Evolutionary conservation across 2,797 vertebrate species (phyloP).

Genomic region (Rhinichthys osculus): DNA sequence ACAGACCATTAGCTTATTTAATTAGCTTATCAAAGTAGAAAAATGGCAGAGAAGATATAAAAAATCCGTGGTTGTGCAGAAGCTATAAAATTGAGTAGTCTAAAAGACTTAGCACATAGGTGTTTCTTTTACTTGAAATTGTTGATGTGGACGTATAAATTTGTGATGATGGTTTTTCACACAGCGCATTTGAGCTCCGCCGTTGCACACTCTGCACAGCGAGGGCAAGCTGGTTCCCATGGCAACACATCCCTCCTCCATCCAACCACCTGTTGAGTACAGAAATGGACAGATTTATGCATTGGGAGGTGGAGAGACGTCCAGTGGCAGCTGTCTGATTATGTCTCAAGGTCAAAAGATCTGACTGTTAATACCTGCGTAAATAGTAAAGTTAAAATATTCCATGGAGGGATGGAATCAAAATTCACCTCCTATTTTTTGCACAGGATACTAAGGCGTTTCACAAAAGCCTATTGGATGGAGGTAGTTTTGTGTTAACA

Average conservation of each 20-base stretch:
- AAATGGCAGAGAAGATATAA: neutral
- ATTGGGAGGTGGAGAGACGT: slow-evolving; percentile 53
- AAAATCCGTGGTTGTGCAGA: neutral
- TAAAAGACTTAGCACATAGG: neutral
- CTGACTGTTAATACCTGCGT: slow-evolving; percentile 15
- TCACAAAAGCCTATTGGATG: neutral
- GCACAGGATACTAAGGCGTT: neutral
- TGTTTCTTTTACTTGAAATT: neutral
- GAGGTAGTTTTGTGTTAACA: neutral
- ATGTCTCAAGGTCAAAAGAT: slow-evolving; percentile 52
- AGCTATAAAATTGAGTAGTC: neutral
- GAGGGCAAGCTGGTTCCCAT: slow-evolving; percentile 73
- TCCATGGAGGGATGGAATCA: neutral
- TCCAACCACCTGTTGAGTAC: slow-evolving; percentile 80
- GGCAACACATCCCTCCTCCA: slow-evolving; percentile 75
- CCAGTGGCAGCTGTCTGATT: slow-evolving; percentile 61
- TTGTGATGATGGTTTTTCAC: slow-evolving; percentile 23
- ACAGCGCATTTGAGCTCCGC: slow-evolving; percentile 28
- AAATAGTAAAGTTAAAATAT: slow-evolving; percentile 4
- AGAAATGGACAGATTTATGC: slow-evolving; percentile 71
- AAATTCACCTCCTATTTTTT: neutral
- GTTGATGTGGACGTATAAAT: slow-evolving; percentile 8
- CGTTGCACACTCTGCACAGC: slow-evolving; percentile 54
- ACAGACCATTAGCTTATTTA: slow-evolving; percentile 20
- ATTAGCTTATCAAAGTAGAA: slow-evolving; percentile 36